These are phyloP conservation scores for Mycteria americana DNA, from an alignment of 2,797 vertebrate species.

Conservation along the genomic window DNA sequence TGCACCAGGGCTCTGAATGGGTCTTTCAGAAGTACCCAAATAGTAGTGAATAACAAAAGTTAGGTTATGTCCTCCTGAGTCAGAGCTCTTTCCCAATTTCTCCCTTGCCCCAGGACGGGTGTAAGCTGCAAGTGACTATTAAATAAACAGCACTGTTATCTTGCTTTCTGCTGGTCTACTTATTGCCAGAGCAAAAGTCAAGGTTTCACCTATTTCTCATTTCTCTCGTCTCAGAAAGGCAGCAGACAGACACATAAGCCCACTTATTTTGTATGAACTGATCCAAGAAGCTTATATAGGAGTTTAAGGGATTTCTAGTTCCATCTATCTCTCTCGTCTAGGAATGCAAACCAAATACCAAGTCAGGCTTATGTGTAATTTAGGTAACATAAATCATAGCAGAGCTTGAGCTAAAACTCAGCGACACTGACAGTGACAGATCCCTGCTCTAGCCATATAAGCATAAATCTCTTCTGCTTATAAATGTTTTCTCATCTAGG, in stretches of 20 bases:
- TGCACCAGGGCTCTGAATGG: background rate
- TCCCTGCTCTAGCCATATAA: background rate
- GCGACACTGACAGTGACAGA: background rate
- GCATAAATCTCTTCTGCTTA: background rate
- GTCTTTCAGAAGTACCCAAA: background rate
- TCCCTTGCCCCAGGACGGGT: background rate
- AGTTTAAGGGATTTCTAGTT: conserved; percentile 20
- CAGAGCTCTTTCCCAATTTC: background rate
- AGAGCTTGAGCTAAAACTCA: background rate
- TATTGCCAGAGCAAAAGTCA: background rate
- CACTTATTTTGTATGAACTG: background rate
- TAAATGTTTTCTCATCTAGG: background rate
- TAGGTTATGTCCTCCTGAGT: background rate
- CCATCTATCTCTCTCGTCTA: background rate
- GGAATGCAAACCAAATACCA: background rate
- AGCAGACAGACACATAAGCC: background rate
- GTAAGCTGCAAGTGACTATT: background rate
- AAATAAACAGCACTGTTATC: background rate
- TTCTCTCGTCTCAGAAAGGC: background rate
- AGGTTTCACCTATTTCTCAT: background rate
- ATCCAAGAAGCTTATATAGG: background rate
- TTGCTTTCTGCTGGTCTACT: background rate
- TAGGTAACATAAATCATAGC: conserved; percentile 6
- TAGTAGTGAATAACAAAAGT: background rate
- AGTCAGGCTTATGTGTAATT: background rate